Base-by-base conservation (phyloP, 2,113 vertebrate genomes). In the Piprites chloris region DNA sequence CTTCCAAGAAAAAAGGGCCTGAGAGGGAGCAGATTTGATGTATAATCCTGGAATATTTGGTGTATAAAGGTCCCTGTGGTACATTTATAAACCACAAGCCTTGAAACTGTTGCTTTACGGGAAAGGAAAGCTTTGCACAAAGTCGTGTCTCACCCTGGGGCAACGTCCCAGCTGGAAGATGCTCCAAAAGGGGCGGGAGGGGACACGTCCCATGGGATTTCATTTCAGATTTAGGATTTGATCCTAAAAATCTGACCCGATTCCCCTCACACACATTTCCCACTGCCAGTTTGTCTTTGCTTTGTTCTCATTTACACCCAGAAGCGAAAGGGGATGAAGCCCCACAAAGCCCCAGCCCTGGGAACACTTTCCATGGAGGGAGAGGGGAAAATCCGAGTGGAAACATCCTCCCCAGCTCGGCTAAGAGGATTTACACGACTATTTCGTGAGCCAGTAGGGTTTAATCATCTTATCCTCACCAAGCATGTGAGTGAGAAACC, bases 91-190 rank as follows among this genome's bases (percentile, higher is more conserved):
- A 61, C 50, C 71, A 55, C 12, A 13, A 66, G 24, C 24, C 56
- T 62, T 68, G 39, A 5, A 62, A 66, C 39, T 4, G 24, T 58
- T 58, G 50, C 7, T 62, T 58, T 39, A 39, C 37, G 41, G 55
- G 27, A 30, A 27, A 35, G 37, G 32, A 78, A 87, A 85, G 30
- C 55, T 90, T 47, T 56, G 65, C 23, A 9, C 27, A 13, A 35
- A 53, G 65, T 14, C 2, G 2, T 0, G 0, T 0, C 0, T 1
- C 7, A 10, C 19, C 46, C 55, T 11, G 55, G 65, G 14, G 50
- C 7, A 0, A 30, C 28, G 8, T 37, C 58, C 15, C 46, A 8
- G 14, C 52, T 71, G 83, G 37, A 52, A 66, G 27, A 11, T 46
- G n/a, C 37, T 58, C 67, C 62, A 8, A 14, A 49, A 11, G 1